Percentiles rank a stretch among this genome's conserved stretches.
Evolutionary conservation across 2,888 invertebrate genomes (phyloP).

Genomic region (Mimas tiliae): DNA sequence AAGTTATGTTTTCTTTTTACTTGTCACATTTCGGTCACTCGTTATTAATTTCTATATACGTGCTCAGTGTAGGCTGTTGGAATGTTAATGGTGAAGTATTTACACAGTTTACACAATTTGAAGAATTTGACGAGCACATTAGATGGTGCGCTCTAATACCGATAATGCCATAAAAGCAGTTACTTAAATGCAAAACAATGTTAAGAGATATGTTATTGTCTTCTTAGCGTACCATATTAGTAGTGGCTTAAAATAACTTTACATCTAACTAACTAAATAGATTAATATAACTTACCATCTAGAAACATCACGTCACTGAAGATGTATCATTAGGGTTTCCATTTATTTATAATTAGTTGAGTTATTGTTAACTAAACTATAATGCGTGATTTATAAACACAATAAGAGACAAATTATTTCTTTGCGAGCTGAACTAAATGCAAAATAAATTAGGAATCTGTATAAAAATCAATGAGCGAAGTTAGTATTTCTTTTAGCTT

Average conservation of each 20-base stretch:
- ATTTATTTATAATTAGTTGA: not conserved
- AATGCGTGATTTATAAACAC: too few species aligned
- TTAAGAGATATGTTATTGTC: slow-evolving; percentile 24
- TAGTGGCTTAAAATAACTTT: slow-evolving; percentile 34
- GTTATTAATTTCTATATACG: slow-evolving; percentile 18
- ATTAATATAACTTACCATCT: slow-evolving; percentile 37
- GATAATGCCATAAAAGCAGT: slow-evolving; percentile 22
- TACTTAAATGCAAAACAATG: slow-evolving; percentile 23
- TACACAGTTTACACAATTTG: slow-evolving; percentile 16
- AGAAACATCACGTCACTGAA: not conserved
- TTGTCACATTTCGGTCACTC: slow-evolving; percentile 5
- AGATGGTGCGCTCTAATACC: slow-evolving; percentile 11
- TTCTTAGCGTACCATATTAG: slow-evolving; percentile 27
- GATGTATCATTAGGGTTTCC: slow-evolving; percentile 4
- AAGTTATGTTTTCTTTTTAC: slow-evolving; percentile 3
- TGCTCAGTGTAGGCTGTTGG: slow-evolving; percentile 20
- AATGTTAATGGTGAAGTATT: slow-evolving; percentile 23
- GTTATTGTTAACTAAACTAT: too few species aligned
- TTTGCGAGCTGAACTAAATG: too few species aligned
- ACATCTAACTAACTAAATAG: slow-evolving; percentile 37
- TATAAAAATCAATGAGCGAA: too few species aligned
- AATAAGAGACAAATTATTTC: too few species aligned
- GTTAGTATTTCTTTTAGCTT: too few species aligned
- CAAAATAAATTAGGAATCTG: too few species aligned
- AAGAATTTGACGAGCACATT: slow-evolving; percentile 23